Conservation (phyloP, 2,888 invertebrate species). For the Acheta domesticus region DNA sequence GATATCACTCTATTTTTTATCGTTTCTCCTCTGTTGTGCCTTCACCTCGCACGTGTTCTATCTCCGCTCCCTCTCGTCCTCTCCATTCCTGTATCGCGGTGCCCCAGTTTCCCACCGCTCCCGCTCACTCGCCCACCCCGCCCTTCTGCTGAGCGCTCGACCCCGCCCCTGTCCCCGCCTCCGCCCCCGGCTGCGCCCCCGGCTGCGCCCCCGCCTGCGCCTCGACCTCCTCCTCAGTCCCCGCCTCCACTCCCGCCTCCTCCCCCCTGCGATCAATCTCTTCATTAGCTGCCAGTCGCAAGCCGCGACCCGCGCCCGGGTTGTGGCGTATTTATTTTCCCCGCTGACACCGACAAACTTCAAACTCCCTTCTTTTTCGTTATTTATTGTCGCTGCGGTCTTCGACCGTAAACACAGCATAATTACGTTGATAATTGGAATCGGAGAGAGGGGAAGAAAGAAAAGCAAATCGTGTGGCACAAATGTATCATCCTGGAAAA, state of each 20-base stretch:
- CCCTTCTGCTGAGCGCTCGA: not conserved
- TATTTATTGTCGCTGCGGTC: not conserved
- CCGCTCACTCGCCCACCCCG: not conserved
- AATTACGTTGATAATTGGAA: not conserved
- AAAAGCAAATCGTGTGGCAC: not conserved
- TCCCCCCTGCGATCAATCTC: not conserved
- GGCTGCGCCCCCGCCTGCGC: not conserved
- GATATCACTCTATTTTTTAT: too few relatives aligned
- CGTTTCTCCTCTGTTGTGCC: too few relatives aligned
- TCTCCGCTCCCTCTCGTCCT: too few relatives aligned
- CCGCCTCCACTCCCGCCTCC: not conserved
- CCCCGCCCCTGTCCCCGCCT: not conserved
- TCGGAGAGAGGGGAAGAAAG: not conserved
- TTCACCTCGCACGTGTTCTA: too few relatives aligned
- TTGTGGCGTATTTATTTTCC: conserved; percentile 2
- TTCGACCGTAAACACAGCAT: conserved; percentile 18
- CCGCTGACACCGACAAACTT: conserved; percentile 8
- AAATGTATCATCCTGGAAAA: too few relatives aligned
- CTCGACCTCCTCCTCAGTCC: not conserved
- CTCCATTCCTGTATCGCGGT: too few relatives aligned
- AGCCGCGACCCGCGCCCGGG: not conserved
- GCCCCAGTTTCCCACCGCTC: too few relatives aligned
- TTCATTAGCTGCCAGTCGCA: not conserved
- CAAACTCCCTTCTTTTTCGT: not conserved
- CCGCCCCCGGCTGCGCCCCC: not conserved